Evolutionary conservation across 2,797 vertebrate genomes (phyloP).

Genomic region (Acanthurus lineatus): DNA sequence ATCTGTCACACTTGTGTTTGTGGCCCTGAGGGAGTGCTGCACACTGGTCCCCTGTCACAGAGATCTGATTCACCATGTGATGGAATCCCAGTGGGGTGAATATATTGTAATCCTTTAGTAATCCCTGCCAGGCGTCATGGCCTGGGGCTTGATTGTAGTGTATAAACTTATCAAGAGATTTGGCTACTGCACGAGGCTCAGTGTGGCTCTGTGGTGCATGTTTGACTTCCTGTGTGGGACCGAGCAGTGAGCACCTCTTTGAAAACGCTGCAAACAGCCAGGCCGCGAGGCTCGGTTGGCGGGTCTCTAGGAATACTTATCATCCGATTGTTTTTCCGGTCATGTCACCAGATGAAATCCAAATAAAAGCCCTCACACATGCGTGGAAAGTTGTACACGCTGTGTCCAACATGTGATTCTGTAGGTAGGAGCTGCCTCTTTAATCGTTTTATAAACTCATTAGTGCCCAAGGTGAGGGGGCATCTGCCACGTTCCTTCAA

Average conservation of each 20-base stretch:
- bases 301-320: conserved; percentile 18
- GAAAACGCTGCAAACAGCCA: conserved; percentile 3
- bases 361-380: conserved; percentile 19
- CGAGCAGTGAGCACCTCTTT: neutral
- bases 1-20: conserved; percentile 64
- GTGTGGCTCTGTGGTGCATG: conserved; percentile 4
- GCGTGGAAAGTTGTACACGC: neutral
- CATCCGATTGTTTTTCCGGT: conserved; percentile 21
- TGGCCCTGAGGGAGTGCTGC: conserved; percentile 52
- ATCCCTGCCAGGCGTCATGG: conserved; percentile 80
- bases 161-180: conserved; percentile 80
- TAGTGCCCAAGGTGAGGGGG: conserved; percentile 34
- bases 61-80: conserved; percentile 80
- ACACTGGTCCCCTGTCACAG: conserved; percentile 74
- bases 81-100: conserved; percentile 80
- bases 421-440: conserved; percentile 28
- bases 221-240: conserved; percentile 42
- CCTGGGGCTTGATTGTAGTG: conserved; percentile 74
- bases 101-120: conserved; percentile 83
- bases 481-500: conserved; percentile 47
- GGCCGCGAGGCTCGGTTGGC: neutral
- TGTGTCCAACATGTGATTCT: conserved; percentile 49
- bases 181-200: conserved; percentile 45
- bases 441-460: conserved; percentile 63
- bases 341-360: conserved; percentile 35